These are phyloP conservation scores for Drosophila demipolita DNA, from an alignment of 2,888 invertebrate species.

Conservation along the genomic window DNA sequence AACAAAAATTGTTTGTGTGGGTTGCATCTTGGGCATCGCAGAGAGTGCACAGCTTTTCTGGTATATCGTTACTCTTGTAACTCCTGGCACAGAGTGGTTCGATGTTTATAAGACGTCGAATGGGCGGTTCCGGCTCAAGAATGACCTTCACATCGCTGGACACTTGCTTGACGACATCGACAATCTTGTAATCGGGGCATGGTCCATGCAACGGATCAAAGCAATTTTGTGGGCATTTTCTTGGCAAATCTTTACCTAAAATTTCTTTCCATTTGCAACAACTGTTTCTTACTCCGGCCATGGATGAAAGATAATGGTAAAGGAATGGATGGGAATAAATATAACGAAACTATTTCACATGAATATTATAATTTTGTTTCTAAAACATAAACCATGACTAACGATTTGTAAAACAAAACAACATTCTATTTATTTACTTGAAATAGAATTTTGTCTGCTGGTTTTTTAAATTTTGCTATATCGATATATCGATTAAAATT, in stretches of 20 bases:
- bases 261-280: conserved; percentile 44
- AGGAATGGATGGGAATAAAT: background rate
- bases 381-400: background rate
- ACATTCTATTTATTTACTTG: background rate
- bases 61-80: background rate
- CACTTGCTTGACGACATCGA: background rate
- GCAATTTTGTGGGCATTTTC: conserved; percentile 28
- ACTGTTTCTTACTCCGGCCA: conserved; percentile 50
- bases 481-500: conserved; percentile 31
- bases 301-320: background rate
- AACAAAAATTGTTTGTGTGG: conserved; percentile 47
- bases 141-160: conserved; percentile 3
- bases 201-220: conserved; percentile 39
- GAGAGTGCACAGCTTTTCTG: conserved; percentile 37
- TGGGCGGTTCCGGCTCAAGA: conserved; percentile 39
- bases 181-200: conserved; percentile 46
- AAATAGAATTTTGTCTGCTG: background rate
- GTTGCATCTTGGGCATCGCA: conserved; percentile 35
- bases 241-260: background rate
- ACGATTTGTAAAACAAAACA: background rate
- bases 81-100: conserved; percentile 28
- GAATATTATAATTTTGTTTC: conserved; percentile 16
- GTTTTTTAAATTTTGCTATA: background rate
- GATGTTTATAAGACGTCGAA: conserved; percentile 36
- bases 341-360: conserved; percentile 27